These are phyloP conservation scores for Drepana falcataria DNA, from an alignment of 2,888 invertebrate species.

Conservation along the genomic window DNA sequence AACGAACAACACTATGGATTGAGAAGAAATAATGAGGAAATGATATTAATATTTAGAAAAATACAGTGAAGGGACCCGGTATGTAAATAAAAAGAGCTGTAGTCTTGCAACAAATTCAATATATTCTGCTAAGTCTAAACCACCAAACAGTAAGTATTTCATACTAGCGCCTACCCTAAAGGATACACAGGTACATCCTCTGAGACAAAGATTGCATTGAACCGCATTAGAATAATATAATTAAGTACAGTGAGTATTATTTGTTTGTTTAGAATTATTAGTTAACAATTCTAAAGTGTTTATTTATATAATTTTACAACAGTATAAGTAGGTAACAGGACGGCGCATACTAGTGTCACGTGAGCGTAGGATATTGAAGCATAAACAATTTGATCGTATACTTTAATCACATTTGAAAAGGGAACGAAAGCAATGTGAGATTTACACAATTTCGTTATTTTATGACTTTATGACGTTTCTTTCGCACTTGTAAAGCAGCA, in stretches of 20 bases:
- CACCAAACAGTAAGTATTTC: conserved; percentile 51
- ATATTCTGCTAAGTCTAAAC: conserved; percentile 65
- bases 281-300: conserved; percentile 68
- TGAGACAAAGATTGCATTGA: conserved; percentile 78
- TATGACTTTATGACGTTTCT: too few species aligned
- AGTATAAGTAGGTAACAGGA: conserved; percentile 47
- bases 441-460: too few species aligned
- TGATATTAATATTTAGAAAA: conserved; percentile 15
- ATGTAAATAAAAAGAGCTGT: conserved; percentile 65
- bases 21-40: conserved; percentile 44
- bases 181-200: conserved; percentile 48
- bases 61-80: conserved; percentile 42
- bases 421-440: too few species aligned
- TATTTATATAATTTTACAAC: conserved; percentile 61
- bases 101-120: conserved; percentile 72
- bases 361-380: background rate
- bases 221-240: conserved; percentile 60
- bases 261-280: conserved; percentile 54
- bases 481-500: too few species aligned
- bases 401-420: too few species aligned
- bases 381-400: background rate
- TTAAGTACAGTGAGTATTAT: conserved; percentile 58
- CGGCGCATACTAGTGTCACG: background rate
- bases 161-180: conserved; percentile 50
- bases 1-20: conserved; percentile 38